These are phyloP conservation scores for Nansenia antarctica DNA, from an alignment of 2,113 vertebrate genomes.

Conservation along the genomic window DNA sequence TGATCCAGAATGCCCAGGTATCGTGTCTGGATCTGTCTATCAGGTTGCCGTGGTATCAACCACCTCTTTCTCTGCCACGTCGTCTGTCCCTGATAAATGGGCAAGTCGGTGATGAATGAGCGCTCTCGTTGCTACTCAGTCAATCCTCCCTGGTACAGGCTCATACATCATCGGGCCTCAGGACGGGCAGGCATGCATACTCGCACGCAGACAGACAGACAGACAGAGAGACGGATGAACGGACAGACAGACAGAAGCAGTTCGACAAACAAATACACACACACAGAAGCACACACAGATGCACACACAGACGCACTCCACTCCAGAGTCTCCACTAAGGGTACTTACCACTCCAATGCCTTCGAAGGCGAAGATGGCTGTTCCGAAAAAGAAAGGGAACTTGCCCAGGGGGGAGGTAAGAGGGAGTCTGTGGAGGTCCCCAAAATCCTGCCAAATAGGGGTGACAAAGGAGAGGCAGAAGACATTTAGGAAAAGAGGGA, in stretches of 20 bases:
- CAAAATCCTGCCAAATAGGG: slow-evolving; percentile 70
- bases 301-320: neutral
- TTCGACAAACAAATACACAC: neutral
- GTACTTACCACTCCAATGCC: slow-evolving; percentile 84
- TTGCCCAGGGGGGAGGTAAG: slow-evolving; percentile 78
- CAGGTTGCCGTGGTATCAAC: neutral
- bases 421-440: slow-evolving; percentile 73
- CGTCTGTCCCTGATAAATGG: slow-evolving; percentile 24
- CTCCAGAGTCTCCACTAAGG: too few relatives aligned
- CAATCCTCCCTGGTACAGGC: slow-evolving; percentile 16
- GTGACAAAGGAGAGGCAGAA: neutral
- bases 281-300: neutral
- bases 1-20: neutral
- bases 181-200: neutral
- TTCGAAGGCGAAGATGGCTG: slow-evolving; percentile 86
- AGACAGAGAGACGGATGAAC: neutral
- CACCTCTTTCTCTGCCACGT: neutral
- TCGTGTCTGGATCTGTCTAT: neutral
- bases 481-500: slow-evolving; percentile 1
- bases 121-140: slow-evolving; percentile 17
- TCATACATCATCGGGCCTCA: slow-evolving; percentile 29
- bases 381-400: slow-evolving; percentile 85
- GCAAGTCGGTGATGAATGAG: slow-evolving; percentile 13
- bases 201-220: neutral
- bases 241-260: neutral